Base-by-base conservation (phyloP, 2,113 vertebrate genomes). In the Xiphophorus hellerii region DNA sequence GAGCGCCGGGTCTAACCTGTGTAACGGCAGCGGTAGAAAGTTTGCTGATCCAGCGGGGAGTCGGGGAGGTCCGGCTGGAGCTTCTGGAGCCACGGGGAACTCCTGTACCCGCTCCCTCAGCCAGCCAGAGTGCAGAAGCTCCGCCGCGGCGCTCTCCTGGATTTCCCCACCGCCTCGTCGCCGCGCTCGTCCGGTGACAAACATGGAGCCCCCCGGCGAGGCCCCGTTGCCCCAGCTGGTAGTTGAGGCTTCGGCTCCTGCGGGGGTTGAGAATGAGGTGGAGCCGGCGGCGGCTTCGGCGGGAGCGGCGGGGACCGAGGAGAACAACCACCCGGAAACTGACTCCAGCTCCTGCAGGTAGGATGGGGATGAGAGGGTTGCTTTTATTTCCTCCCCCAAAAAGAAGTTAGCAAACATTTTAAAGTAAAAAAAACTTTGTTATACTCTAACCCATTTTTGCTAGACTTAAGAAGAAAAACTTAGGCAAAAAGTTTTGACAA, bases 301-400 rank as follows among this genome's bases (percentile, higher is more conserved):
- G 13, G 79, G 72, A 4, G 74, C 76, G 12, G 63, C 63, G 42
- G 95, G 95, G 64, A 94, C 95, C 88, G 97, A 96, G 80, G 96
- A 96, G 83, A 96, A 88, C 73, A 88, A 86, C 81, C 88, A 84
- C 35, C 88, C 82, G 28, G 96, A 97, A 88, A 96, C 96, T 10
- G 97, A 97, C 92, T 96, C 96, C 93, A 97, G 96, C 95, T 98
- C 96, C 0, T 97, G 96, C 98, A 99, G 97, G 97, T 99, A 94
- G n/a, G 66, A 51, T 15, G 6, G 10, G 13, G 37, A 71, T 63
- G 35, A 54, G 3, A 8, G 3, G 3, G 3, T n/a, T 35, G 39
- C 0, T 31, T 15, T 30, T 44, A 27, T n/a, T 12, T n/a, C 63
- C 35, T 3, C 37, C 3, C 8, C 15, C 5, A 58, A 58, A 58